Evolutionary conservation across 2,797 vertebrate species (phyloP).

Genomic region (Hydrocynus forskahlii): DNA sequence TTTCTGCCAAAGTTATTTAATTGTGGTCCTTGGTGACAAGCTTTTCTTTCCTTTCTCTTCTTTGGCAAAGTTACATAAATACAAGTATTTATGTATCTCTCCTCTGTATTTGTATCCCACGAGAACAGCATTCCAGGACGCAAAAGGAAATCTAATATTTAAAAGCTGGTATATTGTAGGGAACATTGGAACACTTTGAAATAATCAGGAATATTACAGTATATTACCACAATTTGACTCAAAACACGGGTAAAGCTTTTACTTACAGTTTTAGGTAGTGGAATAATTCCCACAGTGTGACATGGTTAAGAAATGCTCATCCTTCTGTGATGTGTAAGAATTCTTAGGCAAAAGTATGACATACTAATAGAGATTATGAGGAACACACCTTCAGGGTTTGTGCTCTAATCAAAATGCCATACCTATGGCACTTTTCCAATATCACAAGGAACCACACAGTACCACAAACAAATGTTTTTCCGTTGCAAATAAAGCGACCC

Average conservation of each 20-base stretch:
- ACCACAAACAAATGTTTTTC: no score
- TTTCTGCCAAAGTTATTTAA: conserved; percentile 48
- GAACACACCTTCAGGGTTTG: not conserved
- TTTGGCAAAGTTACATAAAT: not conserved
- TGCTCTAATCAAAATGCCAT: not conserved
- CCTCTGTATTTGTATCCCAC: not conserved
- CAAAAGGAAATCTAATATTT: not conserved
- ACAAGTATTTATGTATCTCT: not conserved
- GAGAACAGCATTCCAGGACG: not conserved
- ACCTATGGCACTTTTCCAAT: no score
- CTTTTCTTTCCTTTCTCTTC: not conserved
- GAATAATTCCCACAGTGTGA: not conserved
- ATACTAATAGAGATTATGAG: conserved; percentile 21
- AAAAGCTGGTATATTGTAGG: not conserved
- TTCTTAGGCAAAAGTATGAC: conserved; percentile 48
- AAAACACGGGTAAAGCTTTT: no score
- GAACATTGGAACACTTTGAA: not conserved
- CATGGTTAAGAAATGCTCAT: not conserved
- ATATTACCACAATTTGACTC: not conserved
- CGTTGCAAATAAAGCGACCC: no score
- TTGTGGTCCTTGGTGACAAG: not conserved
- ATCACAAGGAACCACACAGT: no score
- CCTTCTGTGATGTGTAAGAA: not conserved
- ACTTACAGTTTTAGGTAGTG: not conserved
- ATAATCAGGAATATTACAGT: not conserved